A percentile compares a stretch with the other conserved stretches of the same genome.
Conservation (phyloP, 2,888 invertebrate species). For the Pollenia labialis region DNA sequence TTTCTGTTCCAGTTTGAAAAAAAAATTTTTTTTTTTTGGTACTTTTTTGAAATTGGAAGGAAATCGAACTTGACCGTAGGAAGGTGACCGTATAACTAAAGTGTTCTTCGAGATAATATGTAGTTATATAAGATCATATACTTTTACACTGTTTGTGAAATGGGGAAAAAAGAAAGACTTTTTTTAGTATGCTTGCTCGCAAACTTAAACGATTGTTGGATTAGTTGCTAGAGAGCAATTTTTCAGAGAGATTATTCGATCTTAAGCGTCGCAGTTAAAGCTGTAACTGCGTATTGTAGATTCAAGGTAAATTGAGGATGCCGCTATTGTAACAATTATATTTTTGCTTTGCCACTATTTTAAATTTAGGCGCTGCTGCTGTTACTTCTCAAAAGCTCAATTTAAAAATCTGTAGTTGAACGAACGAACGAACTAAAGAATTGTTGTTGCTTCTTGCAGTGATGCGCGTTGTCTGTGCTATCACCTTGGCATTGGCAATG, state of each 20-base stretch:
- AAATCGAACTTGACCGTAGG: slow-evolving; percentile 84
- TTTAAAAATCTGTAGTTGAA: background rate
- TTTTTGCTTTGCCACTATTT: slow-evolving; percentile 5
- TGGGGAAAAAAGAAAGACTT: slow-evolving; percentile 68
- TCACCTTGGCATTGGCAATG: slow-evolving; percentile 83
- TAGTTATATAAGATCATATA: slow-evolving; percentile 84
- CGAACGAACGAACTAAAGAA: background rate
- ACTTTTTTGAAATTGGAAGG: slow-evolving; percentile 73
- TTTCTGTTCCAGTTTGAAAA: slow-evolving; percentile 39
- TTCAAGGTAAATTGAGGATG: slow-evolving; percentile 75
- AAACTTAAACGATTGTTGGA: slow-evolving; percentile 33
- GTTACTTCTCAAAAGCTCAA: slow-evolving; percentile 4
- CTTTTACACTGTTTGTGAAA: slow-evolving; percentile 76
- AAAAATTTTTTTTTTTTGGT: slow-evolving; percentile 40
- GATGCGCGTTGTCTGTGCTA: slow-evolving; percentile 79
- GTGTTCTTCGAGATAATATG: slow-evolving; percentile 82
- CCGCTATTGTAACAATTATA: slow-evolving; percentile 67
- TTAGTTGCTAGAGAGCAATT: slow-evolving; percentile 50
- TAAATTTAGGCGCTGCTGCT: slow-evolving; percentile 44
- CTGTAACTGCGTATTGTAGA: slow-evolving; percentile 60
- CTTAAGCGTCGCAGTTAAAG: slow-evolving; percentile 21
- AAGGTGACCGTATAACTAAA: slow-evolving; percentile 84
- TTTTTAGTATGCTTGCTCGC: slow-evolving; percentile 41
- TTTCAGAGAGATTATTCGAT: slow-evolving; percentile 55
- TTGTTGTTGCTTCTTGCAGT: slow-evolving; percentile 66